phyloP scores from a whole-genome alignment of 2,888 invertebrate genomes.

The Monopis laevigella region DNA sequence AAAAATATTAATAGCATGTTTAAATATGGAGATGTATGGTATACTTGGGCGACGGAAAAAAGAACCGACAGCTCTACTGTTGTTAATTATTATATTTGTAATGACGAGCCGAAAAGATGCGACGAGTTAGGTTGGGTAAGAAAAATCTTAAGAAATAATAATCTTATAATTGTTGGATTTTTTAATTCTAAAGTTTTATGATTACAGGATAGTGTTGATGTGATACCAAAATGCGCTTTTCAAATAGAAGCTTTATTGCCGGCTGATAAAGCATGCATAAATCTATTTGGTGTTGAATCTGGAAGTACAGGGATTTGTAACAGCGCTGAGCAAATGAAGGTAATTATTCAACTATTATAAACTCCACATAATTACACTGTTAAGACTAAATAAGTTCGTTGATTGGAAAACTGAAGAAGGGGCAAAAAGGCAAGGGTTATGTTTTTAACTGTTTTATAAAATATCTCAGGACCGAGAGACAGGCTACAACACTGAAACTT shows the following conservation, averaged over 20 bases:
- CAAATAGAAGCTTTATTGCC: constrained; percentile 51
- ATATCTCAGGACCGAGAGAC: no score
- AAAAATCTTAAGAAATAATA: no score
- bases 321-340: constrained; percentile 59
- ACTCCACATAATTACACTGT: no score
- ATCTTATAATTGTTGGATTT: no score
- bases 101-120: constrained; percentile 54
- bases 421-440: no score
- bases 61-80: constrained; percentile 46
- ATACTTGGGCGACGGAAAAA: constrained; percentile 54
- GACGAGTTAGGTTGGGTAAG: constrained; percentile 59
- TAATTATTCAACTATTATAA: no score
- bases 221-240: constrained; percentile 49
- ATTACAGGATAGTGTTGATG: constrained; percentile 43
- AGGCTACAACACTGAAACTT: no score
- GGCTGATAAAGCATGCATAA: constrained; percentile 52
- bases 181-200: not conserved
- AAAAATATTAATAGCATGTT: constrained; percentile 56
- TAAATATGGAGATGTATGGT: constrained; percentile 57
- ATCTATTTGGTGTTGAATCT: constrained; percentile 47
- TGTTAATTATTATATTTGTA: constrained; percentile 48
- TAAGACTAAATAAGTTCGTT: no score
- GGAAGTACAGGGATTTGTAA: constrained; percentile 37
- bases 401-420: no score
- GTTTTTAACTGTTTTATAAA: no score